These are phyloP conservation scores for Resseliella maxima DNA, from an alignment of 2,888 invertebrate species.

Conservation along the genomic window DNA sequence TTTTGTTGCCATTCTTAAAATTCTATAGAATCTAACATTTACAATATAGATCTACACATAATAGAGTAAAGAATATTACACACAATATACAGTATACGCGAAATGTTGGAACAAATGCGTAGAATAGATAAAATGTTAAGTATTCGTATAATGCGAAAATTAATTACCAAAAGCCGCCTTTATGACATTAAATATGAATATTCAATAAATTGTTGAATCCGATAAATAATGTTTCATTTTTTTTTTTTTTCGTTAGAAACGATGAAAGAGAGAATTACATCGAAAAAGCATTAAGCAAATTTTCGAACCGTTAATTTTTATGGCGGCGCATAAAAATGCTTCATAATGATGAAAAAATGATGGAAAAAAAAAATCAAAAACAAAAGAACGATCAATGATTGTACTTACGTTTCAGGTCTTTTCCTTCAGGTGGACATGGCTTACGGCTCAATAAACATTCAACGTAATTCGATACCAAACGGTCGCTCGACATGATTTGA, in stretches of 20 bases:
- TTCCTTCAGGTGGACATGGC: constrained; percentile 79
- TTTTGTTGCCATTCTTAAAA: no score
- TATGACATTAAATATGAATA: neutral
- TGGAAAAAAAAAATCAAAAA: neutral
- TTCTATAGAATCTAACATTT: no score
- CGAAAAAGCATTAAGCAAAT: no score
- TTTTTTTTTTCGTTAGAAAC: no score
- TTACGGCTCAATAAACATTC: constrained; percentile 76
- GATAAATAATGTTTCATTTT: neutral
- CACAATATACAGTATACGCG: no score
- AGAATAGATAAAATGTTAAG: neutral
- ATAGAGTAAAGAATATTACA: no score
- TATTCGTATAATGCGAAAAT: neutral
- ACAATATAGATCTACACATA: neutral
- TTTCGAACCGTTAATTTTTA: no score
- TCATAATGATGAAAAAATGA: no score
- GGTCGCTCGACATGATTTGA: constrained; percentile 75
- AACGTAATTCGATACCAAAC: constrained; percentile 78
- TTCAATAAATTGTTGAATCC: neutral
- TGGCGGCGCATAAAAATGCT: no score
- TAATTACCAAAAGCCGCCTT: neutral
- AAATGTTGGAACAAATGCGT: neutral
- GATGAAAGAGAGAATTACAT: no score
- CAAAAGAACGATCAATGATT: neutral
- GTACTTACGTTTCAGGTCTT: constrained; percentile 78